Percentiles rank a stretch among this genome's conserved stretches.
Conservation (phyloP, 1,140 invertebrate genomes). For the Odontomachus brunneus region DNA sequence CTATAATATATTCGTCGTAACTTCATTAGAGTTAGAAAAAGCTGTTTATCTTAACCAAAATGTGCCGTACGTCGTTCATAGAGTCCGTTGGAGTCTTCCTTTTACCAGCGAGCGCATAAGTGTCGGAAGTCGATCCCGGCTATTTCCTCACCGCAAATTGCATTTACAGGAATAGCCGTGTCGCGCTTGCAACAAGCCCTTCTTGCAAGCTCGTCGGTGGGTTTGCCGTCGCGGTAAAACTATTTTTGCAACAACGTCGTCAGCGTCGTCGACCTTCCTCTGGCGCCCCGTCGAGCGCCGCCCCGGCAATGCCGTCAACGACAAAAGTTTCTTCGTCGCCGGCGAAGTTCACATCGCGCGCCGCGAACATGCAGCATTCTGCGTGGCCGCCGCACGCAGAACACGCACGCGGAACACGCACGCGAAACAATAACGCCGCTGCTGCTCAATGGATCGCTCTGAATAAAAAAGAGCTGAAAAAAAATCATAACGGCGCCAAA, state of each 20-base stretch:
- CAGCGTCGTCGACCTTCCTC: constrained; percentile 8
- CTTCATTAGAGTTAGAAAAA: background rate
- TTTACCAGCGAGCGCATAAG: background rate
- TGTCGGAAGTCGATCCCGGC: background rate
- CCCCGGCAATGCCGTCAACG: constrained; percentile 39
- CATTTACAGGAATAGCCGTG: constrained; percentile 4
- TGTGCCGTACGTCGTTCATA: too few species aligned
- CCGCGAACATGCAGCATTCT: too few species aligned
- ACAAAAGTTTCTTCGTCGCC: constrained; percentile 44
- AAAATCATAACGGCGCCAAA: constrained; percentile 3
- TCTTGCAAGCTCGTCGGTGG: background rate
- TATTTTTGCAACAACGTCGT: constrained; percentile 52
- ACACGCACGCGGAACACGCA: background rate
- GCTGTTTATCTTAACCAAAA: background rate
- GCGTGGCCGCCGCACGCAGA: background rate
- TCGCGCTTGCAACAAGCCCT: too few species aligned
- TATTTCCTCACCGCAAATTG: constrained; percentile 15
- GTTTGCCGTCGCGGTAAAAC: constrained; percentile 41
- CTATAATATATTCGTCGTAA: background rate
- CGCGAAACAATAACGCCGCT: constrained; percentile 2
- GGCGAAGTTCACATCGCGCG: constrained; percentile 13
- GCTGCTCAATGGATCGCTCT: background rate
- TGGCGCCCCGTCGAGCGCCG: background rate
- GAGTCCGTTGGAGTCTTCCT: background rate
- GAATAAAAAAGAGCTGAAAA: constrained; percentile 11